These are phyloP conservation scores for Melieria crassipennis DNA, from an alignment of 2,888 invertebrate genomes.

Conservation along the genomic window DNA sequence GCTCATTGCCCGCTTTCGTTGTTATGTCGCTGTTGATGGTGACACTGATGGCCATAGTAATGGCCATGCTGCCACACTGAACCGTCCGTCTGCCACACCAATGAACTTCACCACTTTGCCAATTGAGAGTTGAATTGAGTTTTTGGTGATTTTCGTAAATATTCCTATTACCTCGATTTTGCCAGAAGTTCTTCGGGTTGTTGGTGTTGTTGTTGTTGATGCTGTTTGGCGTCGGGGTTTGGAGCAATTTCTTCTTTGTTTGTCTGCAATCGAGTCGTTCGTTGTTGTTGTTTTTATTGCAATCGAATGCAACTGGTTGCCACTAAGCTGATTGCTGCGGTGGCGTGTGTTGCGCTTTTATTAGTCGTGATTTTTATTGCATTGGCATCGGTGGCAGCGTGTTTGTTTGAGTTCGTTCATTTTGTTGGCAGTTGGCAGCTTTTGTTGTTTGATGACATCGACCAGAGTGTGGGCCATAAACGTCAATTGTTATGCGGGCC, in stretches of 20 bases:
- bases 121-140: conserved; percentile 22
- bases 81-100: conserved; percentile 13
- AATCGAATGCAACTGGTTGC: conserved; percentile 44
- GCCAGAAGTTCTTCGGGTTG: background rate
- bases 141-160: conserved; percentile 57
- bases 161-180: conserved; percentile 55
- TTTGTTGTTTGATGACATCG: no score
- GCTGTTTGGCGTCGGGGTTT: background rate
- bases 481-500: no score
- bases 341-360: conserved; percentile 23
- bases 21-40: conserved; percentile 19
- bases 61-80: conserved; percentile 28
- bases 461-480: no score
- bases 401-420: no score
- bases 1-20: conserved; percentile 1
- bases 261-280: conserved; percentile 42
- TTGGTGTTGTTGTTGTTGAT: conserved; percentile 20
- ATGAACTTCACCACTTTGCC: conserved; percentile 7
- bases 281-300: conserved; percentile 20
- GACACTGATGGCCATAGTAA: conserved; percentile 16
- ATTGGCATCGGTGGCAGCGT: no score
- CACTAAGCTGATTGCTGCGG: background rate
- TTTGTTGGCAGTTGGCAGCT: no score
- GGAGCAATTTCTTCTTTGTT: conserved; percentile 43
- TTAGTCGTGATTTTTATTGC: background rate